Base-by-base conservation (phyloP, 2,113 vertebrate species). In the Mixornis gularis region DNA sequence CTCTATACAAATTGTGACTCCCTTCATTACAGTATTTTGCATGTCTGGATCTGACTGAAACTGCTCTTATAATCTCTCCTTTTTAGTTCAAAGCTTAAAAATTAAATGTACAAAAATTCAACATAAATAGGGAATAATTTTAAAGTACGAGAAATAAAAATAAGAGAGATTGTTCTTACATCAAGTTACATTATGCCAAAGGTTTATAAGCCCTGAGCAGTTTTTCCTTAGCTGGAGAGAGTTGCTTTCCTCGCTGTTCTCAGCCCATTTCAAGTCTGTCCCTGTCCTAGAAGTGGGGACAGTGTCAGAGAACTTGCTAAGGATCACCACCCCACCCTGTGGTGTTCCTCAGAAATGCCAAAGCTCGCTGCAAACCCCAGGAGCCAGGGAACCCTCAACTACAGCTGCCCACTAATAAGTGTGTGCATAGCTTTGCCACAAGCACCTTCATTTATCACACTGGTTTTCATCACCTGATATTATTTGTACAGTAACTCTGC, bases 381-480 rank as follows among this genome's bases (percentile, higher is more conserved):
- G n/a, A 79, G 78, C 71, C 74, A 40, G 70, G 44, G 78, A 87
- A 13, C 70, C 18, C 46, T 68, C 34, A 46, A 3, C 32, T n/a
- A 5, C 58, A 85, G 22, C 80, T 63, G 80, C 77, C 56, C 0
- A 0, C 53, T 51, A 40, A 27, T 49, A 70, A 43, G 41, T 44
- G 51, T 38, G 70, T 73, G 79, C 55, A 10, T 15, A 66, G 78
- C 66, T 87, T 73, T 87, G 70, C 80, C 56, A 76, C 71, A 17
- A n/a, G 46, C 78, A 55, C 84, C 80, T 79, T 53, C 56, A 44
- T 89, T 91, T 93, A 85, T 95, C 92, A 44, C 40, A 2, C n/a
- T 17, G 52, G 7, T 82, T 94, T 93, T 93, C 85, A 60, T 85
- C 94, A 87, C 87, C 81, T 79, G 94, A 60, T 91, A 85, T 1